Conservation (phyloP, 2,113 vertebrate species). For the Pan troglodytes region NHGRI_mPanTro3-v2.1_pri NC_072408.2:41861501-41862000, state of each 20-base stretch:
- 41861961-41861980: conserved; percentile 49
- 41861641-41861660: conserved; percentile 31
- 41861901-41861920: conserved; percentile 60
- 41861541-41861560: conserved; percentile 41
- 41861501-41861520: conserved; percentile 76
- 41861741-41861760: conserved; percentile 70
- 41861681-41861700: conserved; percentile 32
- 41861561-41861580: background rate
- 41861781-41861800: conserved; percentile 72
- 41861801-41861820: conserved; percentile 68
- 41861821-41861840: conserved; percentile 78
- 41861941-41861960: conserved; percentile 24
- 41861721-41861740: conserved; percentile 54
- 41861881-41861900: conserved; percentile 61
- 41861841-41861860: conserved; percentile 60
- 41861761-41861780: conserved; percentile 81
- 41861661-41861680: conserved; percentile 68
- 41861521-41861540: conserved; percentile 68
- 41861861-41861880: conserved; percentile 66
- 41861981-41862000: conserved; percentile 18
- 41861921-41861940: conserved; percentile 31
- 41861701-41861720: conserved; percentile 37
- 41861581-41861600: conserved; percentile 60
- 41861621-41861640: conserved; percentile 43
- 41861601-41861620: conserved; percentile 76